Base-by-base conservation (phyloP, 1,140 invertebrate species). In the Drosophila punjabiensis region DNA sequence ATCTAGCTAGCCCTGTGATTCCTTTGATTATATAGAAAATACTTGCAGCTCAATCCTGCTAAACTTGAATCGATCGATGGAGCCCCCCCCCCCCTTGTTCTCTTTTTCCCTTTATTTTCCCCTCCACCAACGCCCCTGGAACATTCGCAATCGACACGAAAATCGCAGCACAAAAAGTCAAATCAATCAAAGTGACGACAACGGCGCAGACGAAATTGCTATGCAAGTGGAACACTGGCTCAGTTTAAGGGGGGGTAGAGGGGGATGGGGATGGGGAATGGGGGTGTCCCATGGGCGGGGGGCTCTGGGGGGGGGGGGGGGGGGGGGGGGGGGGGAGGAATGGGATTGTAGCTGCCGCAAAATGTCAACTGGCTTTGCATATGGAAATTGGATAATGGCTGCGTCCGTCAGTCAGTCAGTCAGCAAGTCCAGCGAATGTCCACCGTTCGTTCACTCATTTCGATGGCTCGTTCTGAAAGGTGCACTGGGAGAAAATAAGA, bases 371-470 rank as follows among this genome's bases (percentile, higher is more conserved):
- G 76, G 77, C 81, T 88, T 84, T 88, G 85, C 85, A 88, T 88
- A 88, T 88, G 85, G 85, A 88, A 88, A 88, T 88, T 88, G 85
- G 85, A 84, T 88, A 89, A 88, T 88, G 85, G 78, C 85, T 84
- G 71, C 76, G 76, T 73, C 76, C 43, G 67, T 35, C 73, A 52
- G 67, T 55, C 74, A 45, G 74, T 63, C 65, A 56, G 56, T 41
- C 50, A 37, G 53, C 35, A 45, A 60, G 69, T 71, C 67, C 67
- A 53, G 67, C 45, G 30, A 70, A 61, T 73, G 70, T 74, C 70
- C 70, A 74, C 53, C 70, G 70, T 73, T 74, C 70, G 70, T 61
- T 74, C 35, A 74, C 68, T 74, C 70, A 74, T 74, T 74, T 74
- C 68, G 68, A 61, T 73, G 68, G 67, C 4, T 43, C 37, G 67